Evolutionary conservation across 2,113 vertebrate species (phyloP).

Genomic region (Dolichotis patagonum): DNA sequence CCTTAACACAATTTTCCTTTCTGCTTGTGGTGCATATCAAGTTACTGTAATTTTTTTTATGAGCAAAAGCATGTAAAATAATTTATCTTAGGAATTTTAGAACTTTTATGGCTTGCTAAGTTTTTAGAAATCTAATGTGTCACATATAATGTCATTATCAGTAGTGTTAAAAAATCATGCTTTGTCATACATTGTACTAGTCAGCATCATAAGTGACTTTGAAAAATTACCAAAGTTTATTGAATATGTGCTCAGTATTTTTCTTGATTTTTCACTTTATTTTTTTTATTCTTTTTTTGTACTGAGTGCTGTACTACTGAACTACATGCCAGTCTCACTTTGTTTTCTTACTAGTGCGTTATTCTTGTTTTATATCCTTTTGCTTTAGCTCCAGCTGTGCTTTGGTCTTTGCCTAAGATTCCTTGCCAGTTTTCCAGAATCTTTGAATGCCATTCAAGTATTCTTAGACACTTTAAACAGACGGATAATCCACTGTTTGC

Average conservation of each 20-base stretch:
- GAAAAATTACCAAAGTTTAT: not conserved
- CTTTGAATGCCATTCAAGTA: not conserved
- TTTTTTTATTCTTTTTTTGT: no score
- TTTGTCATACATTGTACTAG: not conserved
- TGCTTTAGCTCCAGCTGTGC: not conserved
- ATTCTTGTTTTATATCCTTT: not conserved
- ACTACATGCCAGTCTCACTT: no score
- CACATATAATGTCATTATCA: not conserved
- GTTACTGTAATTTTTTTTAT: not conserved
- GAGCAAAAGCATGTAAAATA: not conserved
- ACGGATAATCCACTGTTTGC: not conserved
- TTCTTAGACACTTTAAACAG: not conserved
- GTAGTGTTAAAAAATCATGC: not conserved
- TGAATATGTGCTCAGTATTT: not conserved
- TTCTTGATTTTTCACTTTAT: not conserved
- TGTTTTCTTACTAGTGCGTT: not conserved
- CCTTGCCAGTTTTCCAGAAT: not conserved
- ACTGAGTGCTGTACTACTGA: no score
- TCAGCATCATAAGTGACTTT: not conserved
- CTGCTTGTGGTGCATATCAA: not conserved
- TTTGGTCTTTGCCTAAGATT: not conserved
- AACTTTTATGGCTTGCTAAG: not conserved
- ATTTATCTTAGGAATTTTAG: not conserved
- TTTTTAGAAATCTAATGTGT: not conserved
- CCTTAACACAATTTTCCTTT: not conserved